These are phyloP conservation scores for Pimpla rufipes DNA, from an alignment of 2,888 invertebrate species.

Conservation along the genomic window DNA sequence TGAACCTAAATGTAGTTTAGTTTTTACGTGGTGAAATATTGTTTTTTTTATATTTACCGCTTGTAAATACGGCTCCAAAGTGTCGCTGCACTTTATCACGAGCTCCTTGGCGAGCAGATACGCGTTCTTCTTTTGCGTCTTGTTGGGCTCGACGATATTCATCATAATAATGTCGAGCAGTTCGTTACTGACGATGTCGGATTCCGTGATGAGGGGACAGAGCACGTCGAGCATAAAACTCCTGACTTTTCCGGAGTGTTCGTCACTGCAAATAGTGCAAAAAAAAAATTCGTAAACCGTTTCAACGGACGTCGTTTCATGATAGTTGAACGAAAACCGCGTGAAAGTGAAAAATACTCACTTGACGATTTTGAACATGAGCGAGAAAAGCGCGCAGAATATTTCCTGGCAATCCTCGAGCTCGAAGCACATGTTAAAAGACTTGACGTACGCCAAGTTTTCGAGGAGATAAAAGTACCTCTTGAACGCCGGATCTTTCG, in stretches of 20 bases:
- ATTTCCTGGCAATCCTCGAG: slow-evolving; percentile 99
- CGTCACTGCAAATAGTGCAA: slow-evolving; percentile 89
- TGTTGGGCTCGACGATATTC: slow-evolving; percentile 97
- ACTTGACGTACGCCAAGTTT: slow-evolving; percentile 98
- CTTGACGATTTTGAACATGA: slow-evolving; percentile 99
- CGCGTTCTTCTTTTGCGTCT: slow-evolving; percentile 95
- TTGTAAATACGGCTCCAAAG: slow-evolving; percentile 97
- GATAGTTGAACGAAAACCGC: neutral
- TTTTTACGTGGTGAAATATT: neutral
- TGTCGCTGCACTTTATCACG: slow-evolving; percentile 95
- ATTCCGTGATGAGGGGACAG: slow-evolving; percentile 97
- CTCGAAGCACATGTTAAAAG: slow-evolving; percentile 99
- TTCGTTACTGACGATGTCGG: slow-evolving; percentile 97
- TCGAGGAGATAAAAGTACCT: slow-evolving; percentile 98
- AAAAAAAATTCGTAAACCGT: neutral
- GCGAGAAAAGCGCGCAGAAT: slow-evolving; percentile 96
- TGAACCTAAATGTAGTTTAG: too few relatives aligned
- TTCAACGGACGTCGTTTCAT: too few relatives aligned
- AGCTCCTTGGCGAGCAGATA: slow-evolving; percentile 96
- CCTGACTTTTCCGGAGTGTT: slow-evolving; percentile 98
- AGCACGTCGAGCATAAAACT: slow-evolving; percentile 98
- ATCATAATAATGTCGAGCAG: slow-evolving; percentile 96
- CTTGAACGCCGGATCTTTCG: slow-evolving; percentile 98
- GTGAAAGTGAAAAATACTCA: slow-evolving; percentile 86
- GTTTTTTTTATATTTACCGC: slow-evolving; percentile 89